Base-by-base conservation (phyloP, 92 coral and sea anemone genomes). In the Epizoanthus illoricatus region DNA sequence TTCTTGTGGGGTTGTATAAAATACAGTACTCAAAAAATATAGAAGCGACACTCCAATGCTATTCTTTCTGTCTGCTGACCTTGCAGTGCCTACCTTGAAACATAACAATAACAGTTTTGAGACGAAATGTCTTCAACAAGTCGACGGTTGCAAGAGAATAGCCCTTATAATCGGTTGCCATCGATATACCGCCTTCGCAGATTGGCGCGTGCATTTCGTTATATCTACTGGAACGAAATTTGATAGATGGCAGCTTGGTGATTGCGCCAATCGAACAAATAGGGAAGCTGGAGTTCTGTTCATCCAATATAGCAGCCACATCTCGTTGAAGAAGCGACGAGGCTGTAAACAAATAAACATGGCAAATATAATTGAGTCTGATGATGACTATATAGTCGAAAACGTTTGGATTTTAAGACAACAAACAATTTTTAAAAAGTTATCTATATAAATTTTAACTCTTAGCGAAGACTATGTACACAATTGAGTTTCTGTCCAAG, bases 261-360 rank as follows among this genome's bases (percentile, higher is more conserved):
- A 73, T 55, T 20, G 45, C 15, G 57, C 79, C 79, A 57, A 74
- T 54, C 12, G 80, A 63, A 16, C 80, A 74, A 52, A 57, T 47
- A 0, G 80, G 66, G 54, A 57, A 74, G 0, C 65, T 11, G 0
- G 80, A 24, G 45, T 74, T 57, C 33, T 40, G 49, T n/a, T 74
- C 52, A 33, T 64, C 80, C 2, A 74, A 16, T 74, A 74, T 55
- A 4, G 80, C 80, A 8, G 18, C 80, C 10, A 74, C 66, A 33
- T 74, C 19, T 24, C 80, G 57, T n/a, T 74, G 80, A 33, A 74
- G 80, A 28, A 74, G 80, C 20, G 80, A 74, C 17, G 52, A 55
- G 10, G 80, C 80, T 74, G 52, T 33, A 57, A 15, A 54, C 20
- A 74, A 55, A 68, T 7, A 49, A 49, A 49, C 36, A 28, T 28